These are phyloP conservation scores for Archaeoteleia sp. DNA, from an alignment of 2,888 invertebrate genomes.

Conservation along the genomic window DNA sequence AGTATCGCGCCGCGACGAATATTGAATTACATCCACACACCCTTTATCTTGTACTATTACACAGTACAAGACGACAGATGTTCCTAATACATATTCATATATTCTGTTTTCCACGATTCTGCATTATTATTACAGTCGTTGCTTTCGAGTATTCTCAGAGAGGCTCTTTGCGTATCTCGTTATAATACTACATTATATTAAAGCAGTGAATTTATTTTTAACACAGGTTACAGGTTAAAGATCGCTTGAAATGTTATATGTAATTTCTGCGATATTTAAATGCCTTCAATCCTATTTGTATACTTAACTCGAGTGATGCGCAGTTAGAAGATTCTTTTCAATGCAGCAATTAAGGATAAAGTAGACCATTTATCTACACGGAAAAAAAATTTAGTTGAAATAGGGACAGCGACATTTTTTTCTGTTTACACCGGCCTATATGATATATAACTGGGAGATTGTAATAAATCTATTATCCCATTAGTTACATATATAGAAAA, in stretches of 20 bases:
- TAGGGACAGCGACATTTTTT: no score
- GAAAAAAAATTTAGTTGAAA: no score
- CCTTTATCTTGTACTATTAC: slow-evolving; percentile 59
- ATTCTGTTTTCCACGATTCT: slow-evolving; percentile 34
- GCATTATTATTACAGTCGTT: slow-evolving; percentile 58
- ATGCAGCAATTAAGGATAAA: no score
- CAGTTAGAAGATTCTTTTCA: no score
- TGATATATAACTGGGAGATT: neutral
- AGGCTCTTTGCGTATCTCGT: neutral
- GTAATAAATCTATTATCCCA: neutral
- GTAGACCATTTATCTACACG: no score
- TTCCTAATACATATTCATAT: slow-evolving; percentile 69
- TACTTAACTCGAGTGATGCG: no score
- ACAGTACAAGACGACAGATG: slow-evolving; percentile 64
- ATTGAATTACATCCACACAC: slow-evolving; percentile 61
- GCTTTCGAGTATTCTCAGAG: neutral
- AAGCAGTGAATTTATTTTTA: slow-evolving; percentile 2
- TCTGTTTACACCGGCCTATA: neutral
- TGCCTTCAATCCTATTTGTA: no score
- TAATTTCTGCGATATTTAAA: no score
- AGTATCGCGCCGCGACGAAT: slow-evolving; percentile 37
- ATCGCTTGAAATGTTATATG: no score
- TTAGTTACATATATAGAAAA: no score
- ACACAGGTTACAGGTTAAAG: no score
- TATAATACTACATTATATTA: neutral